Evolutionary conservation across 2,797 vertebrate genomes (phyloP).

Genomic region (Rhincodon typus): DNA sequence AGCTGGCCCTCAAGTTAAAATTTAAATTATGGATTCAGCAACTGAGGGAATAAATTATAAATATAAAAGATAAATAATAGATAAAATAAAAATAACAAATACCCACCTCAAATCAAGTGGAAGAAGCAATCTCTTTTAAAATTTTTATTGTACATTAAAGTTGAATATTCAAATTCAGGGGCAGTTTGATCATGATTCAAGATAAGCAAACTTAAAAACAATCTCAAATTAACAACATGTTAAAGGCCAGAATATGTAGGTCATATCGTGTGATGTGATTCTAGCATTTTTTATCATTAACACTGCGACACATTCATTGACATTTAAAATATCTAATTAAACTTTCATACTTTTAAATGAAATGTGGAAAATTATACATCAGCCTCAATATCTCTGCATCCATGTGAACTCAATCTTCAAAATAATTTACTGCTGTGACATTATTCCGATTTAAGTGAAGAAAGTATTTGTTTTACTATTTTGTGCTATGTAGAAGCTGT

Average conservation of each 20-base stretch:
- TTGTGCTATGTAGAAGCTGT: background rate
- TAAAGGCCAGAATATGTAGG: background rate
- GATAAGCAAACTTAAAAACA: background rate
- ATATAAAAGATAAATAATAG: slow-evolving; percentile 35
- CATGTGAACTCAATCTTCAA: background rate
- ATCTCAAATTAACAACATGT: background rate
- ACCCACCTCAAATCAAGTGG: slow-evolving; percentile 15
- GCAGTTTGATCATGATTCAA: background rate
- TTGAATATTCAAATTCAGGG: background rate
- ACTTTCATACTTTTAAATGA: background rate
- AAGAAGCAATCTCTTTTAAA: slow-evolving; percentile 32
- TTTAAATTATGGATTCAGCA: slow-evolving; percentile 18
- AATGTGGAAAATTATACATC: slow-evolving; percentile 9
- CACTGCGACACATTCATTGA: background rate
- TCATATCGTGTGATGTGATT: background rate
- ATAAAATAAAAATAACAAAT: slow-evolving; percentile 38
- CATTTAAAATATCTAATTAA: background rate
- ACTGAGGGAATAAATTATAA: slow-evolving; percentile 26
- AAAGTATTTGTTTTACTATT: background rate
- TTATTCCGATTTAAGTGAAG: background rate
- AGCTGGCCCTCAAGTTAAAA: slow-evolving; percentile 25
- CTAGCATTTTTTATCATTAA: slow-evolving; percentile 14
- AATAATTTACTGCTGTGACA: background rate
- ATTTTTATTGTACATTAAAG: slow-evolving; percentile 18
- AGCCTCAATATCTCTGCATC: background rate